Evolutionary conservation across 2,888 invertebrate genomes (phyloP).

Genomic region (Stictocephala bisonia): DNA sequence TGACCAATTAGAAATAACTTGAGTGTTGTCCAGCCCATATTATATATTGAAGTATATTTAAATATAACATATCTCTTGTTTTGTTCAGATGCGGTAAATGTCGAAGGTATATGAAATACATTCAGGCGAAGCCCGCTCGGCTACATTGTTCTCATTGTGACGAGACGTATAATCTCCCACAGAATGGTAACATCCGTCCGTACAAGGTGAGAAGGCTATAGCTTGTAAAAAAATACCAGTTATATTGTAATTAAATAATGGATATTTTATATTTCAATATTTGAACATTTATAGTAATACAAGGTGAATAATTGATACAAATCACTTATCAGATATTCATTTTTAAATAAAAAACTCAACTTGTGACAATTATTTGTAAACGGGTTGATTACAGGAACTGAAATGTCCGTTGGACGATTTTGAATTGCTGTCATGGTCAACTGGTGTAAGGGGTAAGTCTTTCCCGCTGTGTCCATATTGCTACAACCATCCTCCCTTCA

Average conservation of each 20-base stretch:
- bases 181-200: constrained; percentile 90
- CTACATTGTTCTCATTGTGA: constrained; percentile 96
- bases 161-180: constrained; percentile 95
- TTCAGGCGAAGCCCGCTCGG: constrained; percentile 92
- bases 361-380: too few species aligned
- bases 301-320: too few species aligned
- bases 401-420: constrained; percentile 99
- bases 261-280: too few species aligned
- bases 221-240: too few species aligned
- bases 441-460: constrained; percentile 95
- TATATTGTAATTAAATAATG: too few species aligned
- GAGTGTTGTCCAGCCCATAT: too few species aligned
- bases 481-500: constrained; percentile 97
- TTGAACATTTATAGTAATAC: not conserved
- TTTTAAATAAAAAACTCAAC: too few species aligned
- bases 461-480: constrained; percentile 98
- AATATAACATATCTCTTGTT: too few species aligned
- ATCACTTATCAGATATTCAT: too few species aligned
- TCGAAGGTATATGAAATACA: constrained; percentile 96
- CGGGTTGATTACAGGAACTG: constrained; percentile 73
- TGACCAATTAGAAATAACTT: too few species aligned
- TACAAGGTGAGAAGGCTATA: constrained; percentile 79
- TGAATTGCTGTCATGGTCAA: constrained; percentile 93
- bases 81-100: constrained; percentile 81
- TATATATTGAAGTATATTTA: too few species aligned